These are phyloP conservation scores for Cariama cristata DNA, from an alignment of 2,113 vertebrate genomes.

Conservation along the genomic window DNA sequence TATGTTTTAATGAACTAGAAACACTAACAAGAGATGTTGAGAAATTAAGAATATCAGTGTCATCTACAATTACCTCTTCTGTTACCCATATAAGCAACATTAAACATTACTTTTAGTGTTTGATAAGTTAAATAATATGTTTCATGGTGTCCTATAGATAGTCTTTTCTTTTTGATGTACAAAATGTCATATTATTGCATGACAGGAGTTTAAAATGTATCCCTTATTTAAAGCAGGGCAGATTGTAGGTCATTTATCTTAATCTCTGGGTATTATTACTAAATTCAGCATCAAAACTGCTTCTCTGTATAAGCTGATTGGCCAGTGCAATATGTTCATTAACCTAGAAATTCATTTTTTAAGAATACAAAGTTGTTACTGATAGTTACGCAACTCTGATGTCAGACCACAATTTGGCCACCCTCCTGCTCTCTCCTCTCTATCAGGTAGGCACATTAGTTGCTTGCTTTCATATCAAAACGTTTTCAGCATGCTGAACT, in stretches of 20 bases:
- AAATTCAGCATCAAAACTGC: background rate
- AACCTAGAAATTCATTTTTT: background rate
- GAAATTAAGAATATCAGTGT: background rate
- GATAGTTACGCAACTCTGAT: background rate
- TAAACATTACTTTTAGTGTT: background rate
- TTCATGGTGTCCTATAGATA: background rate
- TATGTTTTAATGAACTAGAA: background rate
- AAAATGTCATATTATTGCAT: background rate
- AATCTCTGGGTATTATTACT: background rate
- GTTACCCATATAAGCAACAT: background rate
- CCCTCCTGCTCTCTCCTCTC: background rate
- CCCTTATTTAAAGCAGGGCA: background rate
- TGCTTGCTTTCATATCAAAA: background rate
- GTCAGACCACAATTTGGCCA: background rate
- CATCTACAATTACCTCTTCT: background rate
- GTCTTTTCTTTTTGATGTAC: background rate
- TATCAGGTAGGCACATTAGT: background rate
- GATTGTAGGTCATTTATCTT: background rate
- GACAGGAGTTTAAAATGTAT: background rate
- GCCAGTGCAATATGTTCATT: background rate
- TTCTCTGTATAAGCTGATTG: background rate
- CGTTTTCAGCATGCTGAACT: background rate
- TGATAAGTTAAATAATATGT: background rate
- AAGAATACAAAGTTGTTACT: background rate
- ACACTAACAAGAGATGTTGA: background rate